Evolutionary conservation across 1,140 invertebrate genomes (phyloP), one percentile per base, ranked within the genome.

Genomic region (Drosophila varians): DNA sequence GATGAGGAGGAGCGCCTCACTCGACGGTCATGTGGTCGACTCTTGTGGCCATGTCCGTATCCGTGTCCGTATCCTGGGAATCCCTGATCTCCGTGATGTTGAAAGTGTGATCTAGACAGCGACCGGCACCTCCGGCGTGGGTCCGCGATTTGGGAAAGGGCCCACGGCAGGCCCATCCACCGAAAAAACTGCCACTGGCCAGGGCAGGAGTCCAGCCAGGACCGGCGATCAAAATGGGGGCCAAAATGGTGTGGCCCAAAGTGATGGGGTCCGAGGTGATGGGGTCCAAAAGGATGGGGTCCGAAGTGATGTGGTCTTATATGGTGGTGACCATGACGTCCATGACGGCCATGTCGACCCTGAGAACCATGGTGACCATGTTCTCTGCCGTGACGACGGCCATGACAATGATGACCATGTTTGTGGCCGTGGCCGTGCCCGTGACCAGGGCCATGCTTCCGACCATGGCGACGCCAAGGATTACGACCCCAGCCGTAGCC

Each of bases 121-220:
- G 73, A 77, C 38, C 56, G 47, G 40, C 47, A 58, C 49, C 60
- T 51, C 14, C 49, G 19, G 21, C 60, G 28, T 18, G 16, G 47
- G 60, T 14, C 80, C 75, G 60, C 47, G 56, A 9, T 55, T 43
- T 54, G 49, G 42, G 49, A 54, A 49, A 26, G 55, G 71, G 56
- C 60, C 71, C 75, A 68, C 80, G 79, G 79, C 45, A 84, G 75
- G 71, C 79, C 79, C 64, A 42, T 43, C 34, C 43, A 54, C 61
- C 66, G 79, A 84, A 84, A 84, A 84, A 84, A 84, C 79, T 72
- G 70, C 12, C 46, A 25, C n/a, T 43, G 57, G 14, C 62, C 71
- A 25, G 48, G 40, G 40, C 64, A 79, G 9, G 57, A 40, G 11
- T 16, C 55, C 28, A 16, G 23, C 23, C 25, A 74, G 54, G 56